phyloP scores from a whole-genome alignment of 2,888 invertebrate genomes.

The Pecten maximus region DNA sequence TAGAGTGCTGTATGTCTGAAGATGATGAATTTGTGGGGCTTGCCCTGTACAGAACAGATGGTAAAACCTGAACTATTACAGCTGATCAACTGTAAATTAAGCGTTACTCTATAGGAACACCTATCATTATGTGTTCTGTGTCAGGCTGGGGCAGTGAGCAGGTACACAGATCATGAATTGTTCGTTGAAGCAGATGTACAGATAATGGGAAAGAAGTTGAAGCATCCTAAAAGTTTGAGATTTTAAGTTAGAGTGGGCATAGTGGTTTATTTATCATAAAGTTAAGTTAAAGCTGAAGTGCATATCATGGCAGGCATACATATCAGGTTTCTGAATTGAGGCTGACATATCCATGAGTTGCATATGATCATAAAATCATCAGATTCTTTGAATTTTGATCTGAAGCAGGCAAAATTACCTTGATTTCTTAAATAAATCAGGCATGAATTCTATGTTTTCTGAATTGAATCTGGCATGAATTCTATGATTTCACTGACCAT shows the following conservation, averaged over 20 bases:
- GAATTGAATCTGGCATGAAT: too few species aligned
- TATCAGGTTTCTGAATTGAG: too few species aligned
- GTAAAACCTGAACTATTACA: background rate
- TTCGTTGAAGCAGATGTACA: background rate
- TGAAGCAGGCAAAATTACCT: too few species aligned
- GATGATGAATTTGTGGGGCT: background rate
- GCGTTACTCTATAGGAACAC: background rate
- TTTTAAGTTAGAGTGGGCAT: background rate
- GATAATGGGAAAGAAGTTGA: background rate
- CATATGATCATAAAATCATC: too few species aligned
- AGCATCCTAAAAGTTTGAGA: background rate
- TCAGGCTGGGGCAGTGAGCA: background rate
- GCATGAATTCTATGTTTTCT: too few species aligned
- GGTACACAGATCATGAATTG: background rate
- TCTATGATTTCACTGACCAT: too few species aligned
- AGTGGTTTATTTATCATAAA: too few species aligned
- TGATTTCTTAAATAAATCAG: too few species aligned
- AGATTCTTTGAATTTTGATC: too few species aligned
- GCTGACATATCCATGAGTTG: too few species aligned
- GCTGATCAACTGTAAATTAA: constrained; percentile 7
- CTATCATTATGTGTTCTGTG: background rate
- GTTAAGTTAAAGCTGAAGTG: too few species aligned
- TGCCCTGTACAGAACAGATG: background rate
- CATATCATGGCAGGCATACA: too few species aligned
- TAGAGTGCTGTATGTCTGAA: background rate